Percentiles rank a stretch among this genome's conserved stretches.
phyloP scores from a whole-genome alignment of 2,797 vertebrate genomes.

The Myotis planiceps region DNA sequence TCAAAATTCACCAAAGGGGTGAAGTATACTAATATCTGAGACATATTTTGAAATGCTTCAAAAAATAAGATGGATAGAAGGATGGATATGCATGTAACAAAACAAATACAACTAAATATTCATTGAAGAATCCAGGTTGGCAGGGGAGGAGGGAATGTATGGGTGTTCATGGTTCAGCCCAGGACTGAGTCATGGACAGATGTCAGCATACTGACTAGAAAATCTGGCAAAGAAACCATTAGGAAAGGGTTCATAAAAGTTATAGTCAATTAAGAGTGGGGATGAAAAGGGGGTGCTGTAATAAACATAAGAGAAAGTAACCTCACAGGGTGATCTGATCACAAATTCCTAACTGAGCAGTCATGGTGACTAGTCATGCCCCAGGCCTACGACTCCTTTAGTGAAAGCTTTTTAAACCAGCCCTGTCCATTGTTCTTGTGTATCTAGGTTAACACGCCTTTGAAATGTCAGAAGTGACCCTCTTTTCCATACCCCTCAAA shows the following conservation, averaged over 20 bases:
- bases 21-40: neutral
- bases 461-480: neutral
- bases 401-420: neutral
- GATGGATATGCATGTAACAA: neutral
- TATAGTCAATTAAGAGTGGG: neutral
- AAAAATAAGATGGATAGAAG: slow-evolving; percentile 15
- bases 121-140: neutral
- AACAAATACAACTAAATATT: neutral
- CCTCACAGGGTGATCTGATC: neutral
- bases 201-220: neutral
- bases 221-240: neutral
- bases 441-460: neutral
- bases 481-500: neutral
- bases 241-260: neutral
- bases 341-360: neutral
- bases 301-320: neutral
- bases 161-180: neutral
- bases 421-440: neutral
- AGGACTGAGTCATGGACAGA: neutral
- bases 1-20: neutral
- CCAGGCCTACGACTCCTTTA: neutral
- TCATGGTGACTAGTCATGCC: neutral
- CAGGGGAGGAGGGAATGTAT: neutral
- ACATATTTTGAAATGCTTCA: slow-evolving; percentile 21
- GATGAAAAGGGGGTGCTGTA: neutral